Evolutionary conservation across 2,888 invertebrate genomes (phyloP).

Genomic region (Onchidella celtica): DNA sequence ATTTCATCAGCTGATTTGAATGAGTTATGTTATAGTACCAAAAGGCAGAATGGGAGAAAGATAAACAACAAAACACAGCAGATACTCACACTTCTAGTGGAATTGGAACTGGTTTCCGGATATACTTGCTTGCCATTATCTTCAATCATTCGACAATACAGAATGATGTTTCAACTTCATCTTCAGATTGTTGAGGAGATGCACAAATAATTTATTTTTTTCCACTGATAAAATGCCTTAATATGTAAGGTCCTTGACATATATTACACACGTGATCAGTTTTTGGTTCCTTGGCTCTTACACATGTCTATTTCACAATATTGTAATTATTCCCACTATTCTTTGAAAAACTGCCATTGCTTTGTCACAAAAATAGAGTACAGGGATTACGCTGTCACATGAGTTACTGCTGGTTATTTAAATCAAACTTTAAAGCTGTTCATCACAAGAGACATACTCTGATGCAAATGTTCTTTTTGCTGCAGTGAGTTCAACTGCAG

Average conservation of each 20-base stretch:
- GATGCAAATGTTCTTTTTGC: no score
- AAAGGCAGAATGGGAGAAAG: background rate
- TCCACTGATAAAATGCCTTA: no score
- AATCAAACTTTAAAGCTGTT: no score
- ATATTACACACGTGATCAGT: background rate
- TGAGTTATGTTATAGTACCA: no score
- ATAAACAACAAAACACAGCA: background rate
- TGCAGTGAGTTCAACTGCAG: no score
- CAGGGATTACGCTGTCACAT: no score
- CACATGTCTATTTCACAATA: background rate
- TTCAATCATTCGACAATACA: conserved; percentile 2
- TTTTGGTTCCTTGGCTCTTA: background rate
- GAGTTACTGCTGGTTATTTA: no score
- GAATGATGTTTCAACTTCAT: background rate
- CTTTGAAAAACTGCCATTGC: no score
- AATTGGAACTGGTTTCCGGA: conserved; percentile 49
- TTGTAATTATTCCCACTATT: no score
- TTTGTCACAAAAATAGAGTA: no score
- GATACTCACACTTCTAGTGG: conserved; percentile 46
- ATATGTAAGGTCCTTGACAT: background rate
- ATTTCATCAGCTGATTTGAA: no score
- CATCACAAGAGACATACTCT: no score
- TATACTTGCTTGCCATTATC: conserved; percentile 54
- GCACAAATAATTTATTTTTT: background rate
- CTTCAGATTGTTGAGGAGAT: background rate